A percentile compares a stretch with the other conserved stretches of the same genome.
phyloP scores from a whole-genome alignment of 2,113 vertebrate genomes.

The Archilochus colubris region DNA sequence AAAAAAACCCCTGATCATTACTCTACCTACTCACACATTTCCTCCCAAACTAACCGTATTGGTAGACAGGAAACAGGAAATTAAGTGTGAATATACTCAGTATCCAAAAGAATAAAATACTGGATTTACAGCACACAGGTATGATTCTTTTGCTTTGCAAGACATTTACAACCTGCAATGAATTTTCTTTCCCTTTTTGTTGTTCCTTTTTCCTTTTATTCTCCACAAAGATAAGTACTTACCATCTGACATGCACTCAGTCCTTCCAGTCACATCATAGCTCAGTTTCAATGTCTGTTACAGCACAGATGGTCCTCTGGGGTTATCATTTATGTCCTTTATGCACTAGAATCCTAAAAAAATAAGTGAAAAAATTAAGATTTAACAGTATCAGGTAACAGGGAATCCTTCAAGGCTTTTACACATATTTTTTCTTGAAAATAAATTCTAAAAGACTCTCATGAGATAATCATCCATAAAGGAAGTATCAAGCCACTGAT shows the following conservation, averaged over 20 bases:
- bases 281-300: background rate
- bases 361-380: background rate
- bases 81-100: background rate
- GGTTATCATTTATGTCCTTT: slow-evolving; percentile 25
- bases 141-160: background rate
- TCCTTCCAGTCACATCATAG: slow-evolving; percentile 49
- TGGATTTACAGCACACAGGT: background rate
- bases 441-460: background rate
- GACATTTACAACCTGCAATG: background rate
- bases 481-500: background rate
- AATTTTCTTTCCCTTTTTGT: too few relatives aligned
- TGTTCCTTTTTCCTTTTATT: background rate
- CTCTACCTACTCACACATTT: background rate
- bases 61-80: background rate
- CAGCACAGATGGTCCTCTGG: slow-evolving; percentile 11
- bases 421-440: background rate
- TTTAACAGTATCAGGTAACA: background rate
- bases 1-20: background rate
- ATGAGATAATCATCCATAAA: background rate
- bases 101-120: background rate
- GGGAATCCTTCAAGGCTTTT: background rate
- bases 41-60: background rate
- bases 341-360: slow-evolving; percentile 19
- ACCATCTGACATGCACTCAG: slow-evolving; percentile 27
- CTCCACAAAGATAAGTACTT: background rate